These are phyloP conservation scores for Ascidia mentula DNA, from an alignment of 23 tunicate species.

Conservation along the genomic window DNA sequence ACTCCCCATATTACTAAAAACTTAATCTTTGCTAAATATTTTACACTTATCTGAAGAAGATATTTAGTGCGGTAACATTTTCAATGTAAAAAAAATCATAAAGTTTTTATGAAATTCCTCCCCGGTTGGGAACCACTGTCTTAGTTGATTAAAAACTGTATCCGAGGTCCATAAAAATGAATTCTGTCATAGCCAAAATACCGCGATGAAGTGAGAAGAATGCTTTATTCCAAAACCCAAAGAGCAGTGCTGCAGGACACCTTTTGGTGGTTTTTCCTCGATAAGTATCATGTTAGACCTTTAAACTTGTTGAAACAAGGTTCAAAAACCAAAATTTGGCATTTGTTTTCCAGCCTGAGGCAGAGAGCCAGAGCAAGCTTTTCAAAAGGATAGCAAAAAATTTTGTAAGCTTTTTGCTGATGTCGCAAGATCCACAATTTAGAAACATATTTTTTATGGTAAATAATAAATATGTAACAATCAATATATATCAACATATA, in stretches of 20 bases:
- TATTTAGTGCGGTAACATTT: too few species aligned
- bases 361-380: conserved; percentile 47
- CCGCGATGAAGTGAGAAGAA: conserved; percentile 25
- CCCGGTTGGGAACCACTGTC: too few species aligned
- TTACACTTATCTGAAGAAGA: too few species aligned
- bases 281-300: conserved; percentile 62
- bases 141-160: too few species aligned
- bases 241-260: conserved; percentile 65
- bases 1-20: too few species aligned
- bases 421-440: conserved; percentile 36
- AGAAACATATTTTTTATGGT: conserved; percentile 58
- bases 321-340: too few species aligned
- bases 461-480: too few species aligned
- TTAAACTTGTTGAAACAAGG: neutral
- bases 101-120: too few species aligned
- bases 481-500: too few species aligned
- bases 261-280: conserved; percentile 88
- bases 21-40: too few species aligned
- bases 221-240: conserved; percentile 64
- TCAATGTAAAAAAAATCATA: too few species aligned
- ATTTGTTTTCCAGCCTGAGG: conserved; percentile 54
- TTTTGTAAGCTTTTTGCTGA: conserved; percentile 44
- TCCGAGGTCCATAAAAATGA: too few species aligned
- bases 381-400: conserved; percentile 67
- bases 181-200: conserved; percentile 37